A percentile compares a stretch with the other conserved stretches of the same genome.
Conservation (phyloP, 2,797 vertebrate species). For the Karalla daura region DNA sequence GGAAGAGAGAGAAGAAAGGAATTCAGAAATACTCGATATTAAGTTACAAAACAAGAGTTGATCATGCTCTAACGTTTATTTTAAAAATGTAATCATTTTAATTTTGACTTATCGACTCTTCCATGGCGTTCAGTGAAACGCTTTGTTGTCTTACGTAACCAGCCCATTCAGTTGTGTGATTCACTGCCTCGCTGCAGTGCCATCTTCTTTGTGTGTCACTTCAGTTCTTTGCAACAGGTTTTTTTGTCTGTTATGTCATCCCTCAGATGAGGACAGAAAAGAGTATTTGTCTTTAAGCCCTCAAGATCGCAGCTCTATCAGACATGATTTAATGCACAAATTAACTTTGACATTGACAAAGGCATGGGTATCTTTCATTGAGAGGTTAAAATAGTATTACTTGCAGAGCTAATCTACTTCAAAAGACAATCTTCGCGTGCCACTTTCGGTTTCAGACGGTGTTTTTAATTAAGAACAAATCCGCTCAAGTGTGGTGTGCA, state of each 20-base stretch:
- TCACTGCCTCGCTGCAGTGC: constrained; percentile 32
- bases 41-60: no score
- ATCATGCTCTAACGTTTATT: no score
- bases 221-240: constrained; percentile 20
- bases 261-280: constrained; percentile 7
- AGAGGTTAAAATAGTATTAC: background rate
- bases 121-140: constrained; percentile 11
- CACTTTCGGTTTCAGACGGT: background rate
- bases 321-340: background rate
- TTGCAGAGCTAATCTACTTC: background rate
- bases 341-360: background rate
- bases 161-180: constrained; percentile 46
- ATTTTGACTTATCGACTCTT: background rate
- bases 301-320: background rate
- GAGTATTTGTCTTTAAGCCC: background rate
- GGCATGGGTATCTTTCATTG: constrained; percentile 5
- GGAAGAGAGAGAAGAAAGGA: background rate
- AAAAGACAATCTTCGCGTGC: background rate
- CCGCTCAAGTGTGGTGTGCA: no score
- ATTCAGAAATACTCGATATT: background rate
- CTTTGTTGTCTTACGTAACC: constrained; percentile 52
- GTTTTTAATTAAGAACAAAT: background rate
- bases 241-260: constrained; percentile 37
- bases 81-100: background rate
- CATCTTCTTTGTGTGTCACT: constrained; percentile 23